Base-by-base conservation (phyloP, 1,140 invertebrate species). In the Oscheius sp. region DNA sequence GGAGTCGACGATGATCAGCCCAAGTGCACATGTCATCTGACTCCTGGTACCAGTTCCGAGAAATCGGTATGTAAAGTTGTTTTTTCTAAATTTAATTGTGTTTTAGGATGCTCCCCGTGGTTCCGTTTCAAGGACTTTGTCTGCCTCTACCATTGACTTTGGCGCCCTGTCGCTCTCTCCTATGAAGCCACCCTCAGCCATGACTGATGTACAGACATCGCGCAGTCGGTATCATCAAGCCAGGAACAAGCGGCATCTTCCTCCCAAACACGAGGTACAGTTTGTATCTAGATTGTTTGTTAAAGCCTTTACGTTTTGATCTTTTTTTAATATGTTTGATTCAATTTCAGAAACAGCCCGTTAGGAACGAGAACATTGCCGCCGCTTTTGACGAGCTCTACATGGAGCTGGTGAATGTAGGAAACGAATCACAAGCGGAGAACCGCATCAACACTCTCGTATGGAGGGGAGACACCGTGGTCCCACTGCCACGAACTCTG, bases 211-310 rank as follows among this genome's bases (percentile, higher is more conserved):
- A 1, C 7, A 42, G 10, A 38, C 49, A 20, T 67, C 64, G 2
- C 67, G 72, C 45, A 68, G 64, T 61, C 32, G 72, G 34, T 74
- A 58, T 34, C 65, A 67, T 29, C 63, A 67, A 20, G 72, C 72
- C 1, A 74, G 72, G 55, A 74, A 74, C 29, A 42, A 34, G 20
- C 34, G 66, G 34, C 72, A 59, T 31, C 65, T 69, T 38, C 72
- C 72, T 32, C 72, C 68, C 7, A 74, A 52, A 34, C 63, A 67
- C 32, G 65, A 67, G 66, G 72, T 74, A 63, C 15, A n/a, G 18
- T 36, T 31, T 23, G n/a, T 2, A 46, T 26, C 20, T 52, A 45
- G 20, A 3, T 28, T 13, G n/a, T 4, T 1, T 1, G 23, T 2
- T 23, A 7, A 71, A 29, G 2, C 4, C 18, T 61, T 28, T 18